Percentiles rank a stretch among this genome's conserved stretches.
These are phyloP conservation scores for Coilia nasus DNA, from an alignment of 2,797 vertebrate genomes.

Conservation along the genomic window DNA sequence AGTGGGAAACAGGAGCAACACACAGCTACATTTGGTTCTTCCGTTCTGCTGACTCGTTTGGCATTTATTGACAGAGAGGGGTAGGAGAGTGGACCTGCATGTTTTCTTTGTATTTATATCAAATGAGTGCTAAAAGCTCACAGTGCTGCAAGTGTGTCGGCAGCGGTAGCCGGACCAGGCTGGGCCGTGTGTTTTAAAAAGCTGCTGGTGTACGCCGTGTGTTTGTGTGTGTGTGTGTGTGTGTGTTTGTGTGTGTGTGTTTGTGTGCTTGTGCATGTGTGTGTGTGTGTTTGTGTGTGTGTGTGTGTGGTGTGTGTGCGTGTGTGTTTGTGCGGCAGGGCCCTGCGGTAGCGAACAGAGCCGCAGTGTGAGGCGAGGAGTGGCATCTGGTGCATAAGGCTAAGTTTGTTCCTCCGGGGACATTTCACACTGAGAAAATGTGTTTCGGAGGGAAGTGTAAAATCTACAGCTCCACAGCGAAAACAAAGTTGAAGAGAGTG, in stretches of 20 bases:
- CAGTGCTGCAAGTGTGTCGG: not conserved
- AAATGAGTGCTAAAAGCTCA: too few relatives aligned
- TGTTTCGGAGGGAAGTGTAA: constrained; percentile 55
- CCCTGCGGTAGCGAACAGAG: constrained; percentile 37
- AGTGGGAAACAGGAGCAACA: too few relatives aligned
- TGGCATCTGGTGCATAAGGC: constrained; percentile 51
- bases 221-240: too few relatives aligned
- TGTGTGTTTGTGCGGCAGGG: not conserved
- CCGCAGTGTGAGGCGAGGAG: constrained; percentile 35
- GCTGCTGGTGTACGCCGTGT: too few relatives aligned
- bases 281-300: too few relatives aligned
- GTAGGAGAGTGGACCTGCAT: not conserved
- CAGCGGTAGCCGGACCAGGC: not conserved
- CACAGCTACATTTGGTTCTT: too few relatives aligned
- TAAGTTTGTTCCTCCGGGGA: constrained; percentile 52
- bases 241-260: too few relatives aligned
- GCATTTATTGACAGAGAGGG: too few relatives aligned
- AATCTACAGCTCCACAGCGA: constrained; percentile 50
- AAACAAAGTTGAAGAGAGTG: constrained; percentile 40
- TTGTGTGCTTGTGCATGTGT: too few relatives aligned
- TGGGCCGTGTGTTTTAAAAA: not conserved
- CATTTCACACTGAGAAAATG: constrained; percentile 54
- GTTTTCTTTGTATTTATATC: not conserved
- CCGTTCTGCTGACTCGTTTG: too few relatives aligned
- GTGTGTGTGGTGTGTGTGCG: not conserved